Percentiles rank a stretch among this genome's conserved stretches.
Conservation (phyloP, 2,888 invertebrate genomes). For the Caenorhabditis afra region DNA sequence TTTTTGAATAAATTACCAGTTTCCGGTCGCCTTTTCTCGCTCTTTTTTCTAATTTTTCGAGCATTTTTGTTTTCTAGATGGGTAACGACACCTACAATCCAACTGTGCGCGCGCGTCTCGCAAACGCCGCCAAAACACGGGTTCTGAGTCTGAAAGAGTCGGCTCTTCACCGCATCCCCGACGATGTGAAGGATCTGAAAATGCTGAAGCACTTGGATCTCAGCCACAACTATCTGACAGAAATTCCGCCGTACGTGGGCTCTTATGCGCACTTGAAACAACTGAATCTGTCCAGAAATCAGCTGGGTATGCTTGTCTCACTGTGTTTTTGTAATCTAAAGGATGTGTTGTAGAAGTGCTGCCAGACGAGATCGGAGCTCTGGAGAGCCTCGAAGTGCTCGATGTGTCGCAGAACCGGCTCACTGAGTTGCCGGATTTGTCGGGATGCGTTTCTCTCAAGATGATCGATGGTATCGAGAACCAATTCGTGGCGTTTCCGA, state of each 20-base stretch:
- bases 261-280: slow-evolving; percentile 82
- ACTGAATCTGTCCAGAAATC: slow-evolving; percentile 83
- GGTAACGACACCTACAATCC: slow-evolving; percentile 54
- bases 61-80: slow-evolving; percentile 33
- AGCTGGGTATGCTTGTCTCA: slow-evolving; percentile 32
- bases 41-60: not conserved
- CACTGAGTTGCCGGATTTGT: slow-evolving; percentile 85
- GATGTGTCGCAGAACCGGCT: slow-evolving; percentile 90
- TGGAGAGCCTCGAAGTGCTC: slow-evolving; percentile 83
- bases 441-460: slow-evolving; percentile 33
- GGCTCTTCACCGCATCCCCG: slow-evolving; percentile 86
- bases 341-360: slow-evolving; percentile 71
- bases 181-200: slow-evolving; percentile 76
- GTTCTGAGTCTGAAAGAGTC: slow-evolving; percentile 90
- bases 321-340: not conserved
- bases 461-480: slow-evolving; percentile 42
- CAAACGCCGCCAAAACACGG: slow-evolving; percentile 94
- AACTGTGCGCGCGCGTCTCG: slow-evolving; percentile 41
- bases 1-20: slow-evolving; percentile 17
- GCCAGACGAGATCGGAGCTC: slow-evolving; percentile 82
- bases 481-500: slow-evolving; percentile 37
- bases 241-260: slow-evolving; percentile 83
- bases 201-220: slow-evolving; percentile 91
- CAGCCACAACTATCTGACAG: slow-evolving; percentile 90
- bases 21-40: no score